Base-by-base conservation (phyloP, 2,113 vertebrate species). In the Columba janthina region DNA sequence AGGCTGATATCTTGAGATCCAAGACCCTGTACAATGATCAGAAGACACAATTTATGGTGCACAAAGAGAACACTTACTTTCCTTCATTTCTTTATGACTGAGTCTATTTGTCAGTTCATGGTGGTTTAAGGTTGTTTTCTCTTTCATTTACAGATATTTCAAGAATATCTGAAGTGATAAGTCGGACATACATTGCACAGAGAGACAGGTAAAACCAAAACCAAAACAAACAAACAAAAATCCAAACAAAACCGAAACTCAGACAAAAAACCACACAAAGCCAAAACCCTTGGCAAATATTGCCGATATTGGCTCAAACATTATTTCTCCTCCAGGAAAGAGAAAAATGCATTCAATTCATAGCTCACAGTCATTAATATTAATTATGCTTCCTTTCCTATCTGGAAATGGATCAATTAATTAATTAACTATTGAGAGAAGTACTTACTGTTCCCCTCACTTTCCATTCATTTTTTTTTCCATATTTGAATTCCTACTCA, bases 341-440 rank as follows among this genome's bases (percentile, higher is more conserved):
- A 67, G 32, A 86, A 94, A 94, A 88, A 84, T 19, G 2, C 12
- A 74, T 88, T 90, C 24, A 38, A 36, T 77, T 90, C 65, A 67
- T 62, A 90, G 29, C 5, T 18, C 24, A 58, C 8, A 64, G 32
- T 58, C 73, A 93, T 93, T 83, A 93, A 94, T 85, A 96, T 90
- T 88, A n/a, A 92, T 93, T 92, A 44, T 72, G 14, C 9, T 89
- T 96, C 34, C 50, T 90, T 70, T 90, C 18, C 24, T 85, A 60
- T 93, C 56, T 90, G 34, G 32, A 81, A 92, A 87, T 34, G 24
- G 32, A 93, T 93, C 84, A 88, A 75, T 89, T 97, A 95, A 88
- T 93, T 91, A 88, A 94, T 84, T 87, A 93, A 81, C 9, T 74
- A 78, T 92, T 92, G 42, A 78, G 17, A 89, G 22, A 78, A 81